Evolutionary conservation across 1,140 invertebrate genomes (phyloP), one percentile per base, ranked within the genome.

Genomic region (Caenorhabditis latens): DNA sequence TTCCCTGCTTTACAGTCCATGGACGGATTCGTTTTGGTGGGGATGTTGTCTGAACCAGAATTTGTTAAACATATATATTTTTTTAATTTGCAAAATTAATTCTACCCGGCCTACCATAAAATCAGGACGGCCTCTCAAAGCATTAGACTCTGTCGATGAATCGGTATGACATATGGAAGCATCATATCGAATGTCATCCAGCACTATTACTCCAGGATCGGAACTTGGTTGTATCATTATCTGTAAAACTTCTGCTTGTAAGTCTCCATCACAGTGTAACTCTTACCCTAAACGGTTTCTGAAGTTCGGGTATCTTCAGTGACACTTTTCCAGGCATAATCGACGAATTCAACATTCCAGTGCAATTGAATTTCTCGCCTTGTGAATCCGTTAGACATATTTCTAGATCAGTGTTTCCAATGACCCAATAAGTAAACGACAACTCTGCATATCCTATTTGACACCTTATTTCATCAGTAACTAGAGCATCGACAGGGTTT

Each of bases 311-410:
- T 67, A 91, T 90, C 58, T 92, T 92, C 43, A 91, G 79, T 40
- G 91, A 87, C 11, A 91, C 92, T 92, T 91, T 91, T 19, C 92
- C 91, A 32, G 91, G 91, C 86, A 92, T 92, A 14, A 92, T 83
- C 42, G 71, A 63, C 46, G 92, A 89, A 50, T 92, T 82, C n/a
- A 91, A 82, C 86, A 91, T 88, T 86, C 91, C 91, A 14, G 91
- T 91, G 63, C 91, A 91, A 85, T 91, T 91, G 61, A 91, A 92
- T 65, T 90, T 85, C 8, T 84, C 67, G n/a, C 86, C 85, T 48
- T 87, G n/a, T 83, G 85, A n/a, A 65, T 91, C 92, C n/a, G 91
- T 84, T 24, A 91, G 82, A 86, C 91, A 91, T 57, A 91, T 93
- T 89, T 91, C 91, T 46, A 91, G 82, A 82, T 91, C 91, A 21